These are phyloP conservation scores for Schizopygopsis malacanthus DNA, from an alignment of 2,797 vertebrate species.

Conservation along the genomic window DNA sequence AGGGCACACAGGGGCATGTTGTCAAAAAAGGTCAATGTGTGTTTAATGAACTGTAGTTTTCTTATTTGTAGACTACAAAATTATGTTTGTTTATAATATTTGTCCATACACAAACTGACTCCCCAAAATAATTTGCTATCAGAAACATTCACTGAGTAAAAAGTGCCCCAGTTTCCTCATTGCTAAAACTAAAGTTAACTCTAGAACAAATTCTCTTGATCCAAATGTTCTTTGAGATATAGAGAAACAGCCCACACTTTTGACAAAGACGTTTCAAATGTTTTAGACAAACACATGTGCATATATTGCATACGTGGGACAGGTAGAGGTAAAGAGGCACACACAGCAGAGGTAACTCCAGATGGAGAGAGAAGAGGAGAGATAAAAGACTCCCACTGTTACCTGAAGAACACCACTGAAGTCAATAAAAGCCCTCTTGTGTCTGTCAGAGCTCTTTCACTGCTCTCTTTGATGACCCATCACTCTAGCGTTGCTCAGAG, in stretches of 20 bases:
- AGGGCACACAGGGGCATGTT: not conserved
- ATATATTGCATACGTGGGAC: slow-evolving; percentile 45
- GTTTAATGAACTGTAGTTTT: not conserved
- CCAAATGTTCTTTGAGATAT: not conserved
- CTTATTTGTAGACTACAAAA: not conserved
- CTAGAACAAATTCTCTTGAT: not conserved
- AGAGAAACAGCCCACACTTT: not conserved
- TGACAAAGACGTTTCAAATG: slow-evolving; percentile 45
- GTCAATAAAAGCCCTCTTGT: slow-evolving; percentile 65
- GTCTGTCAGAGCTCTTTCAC: slow-evolving; percentile 70
- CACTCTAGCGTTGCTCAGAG: slow-evolving; percentile 66
- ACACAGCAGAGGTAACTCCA: slow-evolving; percentile 57
- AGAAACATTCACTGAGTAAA: not conserved
- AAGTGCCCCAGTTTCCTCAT: not conserved
- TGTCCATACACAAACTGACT: not conserved
- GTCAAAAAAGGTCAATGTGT: slow-evolving; percentile 15
- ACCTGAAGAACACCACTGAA: slow-evolving; percentile 60
- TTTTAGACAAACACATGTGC: slow-evolving; percentile 31
- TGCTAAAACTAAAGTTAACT: not conserved
- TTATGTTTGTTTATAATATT: not conserved
- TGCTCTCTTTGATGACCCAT: slow-evolving; percentile 71
- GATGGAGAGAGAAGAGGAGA: slow-evolving; percentile 15
- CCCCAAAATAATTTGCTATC: not conserved
- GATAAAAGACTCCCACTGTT: slow-evolving; percentile 54
- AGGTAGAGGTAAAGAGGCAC: slow-evolving; percentile 36